phyloP scores from a whole-genome alignment of 2,888 invertebrate species.

The Sinelater perroti region DNA sequence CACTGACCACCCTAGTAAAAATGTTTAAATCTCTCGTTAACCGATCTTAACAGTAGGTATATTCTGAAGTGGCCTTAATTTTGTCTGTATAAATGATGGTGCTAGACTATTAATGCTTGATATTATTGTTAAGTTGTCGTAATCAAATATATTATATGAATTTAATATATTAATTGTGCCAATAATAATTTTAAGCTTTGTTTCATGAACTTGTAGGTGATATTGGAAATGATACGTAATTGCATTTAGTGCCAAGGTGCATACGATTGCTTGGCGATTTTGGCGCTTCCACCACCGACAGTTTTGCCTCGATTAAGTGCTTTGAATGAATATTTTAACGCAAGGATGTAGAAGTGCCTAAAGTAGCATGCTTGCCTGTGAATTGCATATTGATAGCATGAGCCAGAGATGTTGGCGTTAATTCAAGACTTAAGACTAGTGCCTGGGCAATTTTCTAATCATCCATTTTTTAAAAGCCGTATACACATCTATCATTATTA shows the following conservation, averaged over 20 bases:
- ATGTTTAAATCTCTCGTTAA: too few species aligned
- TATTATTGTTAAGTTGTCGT: slow-evolving; percentile 42
- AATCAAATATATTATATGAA: slow-evolving; percentile 48
- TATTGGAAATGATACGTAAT: slow-evolving; percentile 29
- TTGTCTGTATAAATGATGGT: slow-evolving; percentile 26
- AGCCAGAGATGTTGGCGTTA: slow-evolving; percentile 9
- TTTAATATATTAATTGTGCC: slow-evolving; percentile 43
- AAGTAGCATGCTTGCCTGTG: slow-evolving; percentile 23
- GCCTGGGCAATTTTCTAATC: slow-evolving; percentile 21
- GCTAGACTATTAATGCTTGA: slow-evolving; percentile 31
- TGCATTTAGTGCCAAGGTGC: slow-evolving; percentile 29
- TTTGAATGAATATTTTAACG: not conserved
- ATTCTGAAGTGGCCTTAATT: slow-evolving; percentile 40
- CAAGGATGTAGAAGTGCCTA: slow-evolving; percentile 29
- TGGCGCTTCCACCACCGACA: slow-evolving; percentile 10
- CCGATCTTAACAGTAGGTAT: slow-evolving; percentile 13
- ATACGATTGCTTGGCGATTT: slow-evolving; percentile 21
- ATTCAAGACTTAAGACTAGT: slow-evolving; percentile 29
- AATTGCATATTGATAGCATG: slow-evolving; percentile 7
- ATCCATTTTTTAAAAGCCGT: slow-evolving; percentile 13
- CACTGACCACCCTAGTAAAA: too few species aligned
- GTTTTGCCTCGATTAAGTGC: slow-evolving; percentile 10
- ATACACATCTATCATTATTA: slow-evolving; percentile 16
- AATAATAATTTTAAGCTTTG: slow-evolving; percentile 49
- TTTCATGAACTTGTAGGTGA: slow-evolving; percentile 14